These are phyloP conservation scores for Belgica antarctica DNA, from an alignment of 2,888 invertebrate genomes.

Conservation along the genomic window DNA sequence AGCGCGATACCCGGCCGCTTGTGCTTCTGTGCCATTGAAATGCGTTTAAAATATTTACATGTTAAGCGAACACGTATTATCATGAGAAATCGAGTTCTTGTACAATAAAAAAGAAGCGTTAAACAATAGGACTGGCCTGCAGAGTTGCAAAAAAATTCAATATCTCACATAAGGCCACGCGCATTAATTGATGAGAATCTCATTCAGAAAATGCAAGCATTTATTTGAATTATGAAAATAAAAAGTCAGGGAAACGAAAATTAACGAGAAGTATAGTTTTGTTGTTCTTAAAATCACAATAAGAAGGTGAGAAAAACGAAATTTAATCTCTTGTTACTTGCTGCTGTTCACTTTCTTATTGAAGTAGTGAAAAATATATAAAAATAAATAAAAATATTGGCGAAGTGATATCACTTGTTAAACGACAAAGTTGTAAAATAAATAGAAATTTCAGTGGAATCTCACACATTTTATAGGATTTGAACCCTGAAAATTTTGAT, in stretches of 20 bases:
- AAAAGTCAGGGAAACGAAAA: background rate
- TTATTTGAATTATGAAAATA: background rate
- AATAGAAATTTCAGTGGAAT: no score
- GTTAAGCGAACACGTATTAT: constrained; percentile 11
- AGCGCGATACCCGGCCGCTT: no score
- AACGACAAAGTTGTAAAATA: no score
- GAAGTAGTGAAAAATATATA: no score
- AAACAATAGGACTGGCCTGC: constrained; percentile 25
- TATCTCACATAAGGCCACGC: constrained; percentile 30
- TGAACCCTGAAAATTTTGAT: no score
- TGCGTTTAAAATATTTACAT: constrained; percentile 38
- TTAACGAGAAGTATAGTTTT: constrained; percentile 21
- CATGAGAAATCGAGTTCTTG: constrained; percentile 33
- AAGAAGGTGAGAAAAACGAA: constrained; percentile 42
- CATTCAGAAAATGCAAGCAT: constrained; percentile 33
- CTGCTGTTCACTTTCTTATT: constrained; percentile 4
- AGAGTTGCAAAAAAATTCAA: constrained; percentile 40
- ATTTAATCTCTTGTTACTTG: constrained; percentile 32
- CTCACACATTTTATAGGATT: no score
- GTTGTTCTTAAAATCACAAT: constrained; percentile 35
- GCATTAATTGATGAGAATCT: constrained; percentile 42
- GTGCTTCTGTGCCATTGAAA: constrained; percentile 6
- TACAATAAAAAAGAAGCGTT: background rate
- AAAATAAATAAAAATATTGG: no score
- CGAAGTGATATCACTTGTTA: no score